A percentile compares a stretch with the other conserved stretches of the same genome.
Evolutionary conservation across 1,140 invertebrate species (phyloP).

Genomic region (Bombus affinis): DNA sequence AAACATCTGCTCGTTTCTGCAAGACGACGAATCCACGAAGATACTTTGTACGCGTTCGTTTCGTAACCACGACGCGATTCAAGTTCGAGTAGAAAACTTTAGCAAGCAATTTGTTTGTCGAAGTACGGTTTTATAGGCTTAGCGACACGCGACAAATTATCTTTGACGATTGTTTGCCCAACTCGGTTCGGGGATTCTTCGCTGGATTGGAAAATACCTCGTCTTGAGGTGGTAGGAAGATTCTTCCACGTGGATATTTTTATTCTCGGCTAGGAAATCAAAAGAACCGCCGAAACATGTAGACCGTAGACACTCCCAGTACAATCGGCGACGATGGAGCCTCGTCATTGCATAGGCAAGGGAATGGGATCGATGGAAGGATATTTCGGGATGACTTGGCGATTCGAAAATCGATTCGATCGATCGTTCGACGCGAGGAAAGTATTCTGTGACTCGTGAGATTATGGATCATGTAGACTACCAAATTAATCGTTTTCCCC

Average conservation of each 20-base stretch:
- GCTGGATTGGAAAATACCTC: neutral
- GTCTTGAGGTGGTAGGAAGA: neutral
- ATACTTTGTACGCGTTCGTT: constrained; percentile 8
- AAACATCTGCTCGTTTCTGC: constrained; percentile 53
- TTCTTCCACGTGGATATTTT: neutral
- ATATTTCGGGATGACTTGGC: constrained; percentile 65
- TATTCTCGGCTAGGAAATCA: constrained; percentile 44
- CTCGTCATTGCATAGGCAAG: constrained; percentile 52
- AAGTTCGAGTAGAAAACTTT: constrained; percentile 35
- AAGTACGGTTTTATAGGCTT: neutral
- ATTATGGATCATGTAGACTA: constrained; percentile 1
- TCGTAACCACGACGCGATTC: neutral
- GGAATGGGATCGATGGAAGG: constrained; percentile 10
- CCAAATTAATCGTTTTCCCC: neutral
- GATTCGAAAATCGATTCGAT: constrained; percentile 55
- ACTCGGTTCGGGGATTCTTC: neutral
- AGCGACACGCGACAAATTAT: neutral
- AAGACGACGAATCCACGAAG: constrained; percentile 43
- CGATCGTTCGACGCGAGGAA: constrained; percentile 14
- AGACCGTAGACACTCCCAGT: constrained; percentile 37
- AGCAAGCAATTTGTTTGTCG: constrained; percentile 13
- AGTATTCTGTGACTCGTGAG: constrained; percentile 28
- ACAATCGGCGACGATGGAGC: constrained; percentile 60
- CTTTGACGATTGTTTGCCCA: neutral
- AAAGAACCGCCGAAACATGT: constrained; percentile 58